These are phyloP conservation scores for Mormyrus hasselquistii DNA, from an alignment of 2,797 vertebrate genomes.

Conservation along the genomic window DNA sequence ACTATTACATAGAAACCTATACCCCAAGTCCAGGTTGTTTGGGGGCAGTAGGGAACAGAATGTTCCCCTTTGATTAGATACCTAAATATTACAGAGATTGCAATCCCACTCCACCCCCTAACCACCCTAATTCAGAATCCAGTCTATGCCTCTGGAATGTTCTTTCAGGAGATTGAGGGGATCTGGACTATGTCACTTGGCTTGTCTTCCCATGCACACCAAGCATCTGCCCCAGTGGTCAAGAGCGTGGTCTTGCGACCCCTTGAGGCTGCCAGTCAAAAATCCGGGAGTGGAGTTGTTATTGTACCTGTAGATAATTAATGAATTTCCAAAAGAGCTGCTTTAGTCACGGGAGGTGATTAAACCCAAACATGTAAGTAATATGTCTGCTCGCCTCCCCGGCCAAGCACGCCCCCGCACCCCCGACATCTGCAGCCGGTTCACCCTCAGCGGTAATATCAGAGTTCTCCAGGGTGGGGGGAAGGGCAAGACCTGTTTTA, in stretches of 20 bases:
- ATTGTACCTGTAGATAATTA: not conserved
- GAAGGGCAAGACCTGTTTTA: not conserved
- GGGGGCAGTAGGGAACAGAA: not conserved
- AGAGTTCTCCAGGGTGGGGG: not conserved
- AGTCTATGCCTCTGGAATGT: not conserved
- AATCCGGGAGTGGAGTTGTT: not conserved
- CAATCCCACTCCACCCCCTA: not conserved
- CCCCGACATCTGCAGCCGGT: not conserved
- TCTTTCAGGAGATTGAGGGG: constrained; percentile 8
- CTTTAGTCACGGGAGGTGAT: not conserved
- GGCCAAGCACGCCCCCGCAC: not conserved
- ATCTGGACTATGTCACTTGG: not conserved
- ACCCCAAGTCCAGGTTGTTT: not conserved
- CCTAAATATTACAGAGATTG: not conserved
- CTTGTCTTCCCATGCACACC: not conserved
- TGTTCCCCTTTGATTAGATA: constrained; percentile 3
- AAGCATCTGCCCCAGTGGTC: not conserved
- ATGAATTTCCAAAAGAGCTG: not conserved
- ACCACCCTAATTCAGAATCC: not conserved
- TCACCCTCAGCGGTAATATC: not conserved
- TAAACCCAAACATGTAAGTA: constrained; percentile 5
- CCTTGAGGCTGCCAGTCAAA: not conserved
- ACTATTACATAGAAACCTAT: not conserved
- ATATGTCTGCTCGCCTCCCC: not conserved
- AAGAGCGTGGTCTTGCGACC: not conserved